Conservation (phyloP, 2,888 invertebrate species). For the Cephus nigrinus region DNA sequence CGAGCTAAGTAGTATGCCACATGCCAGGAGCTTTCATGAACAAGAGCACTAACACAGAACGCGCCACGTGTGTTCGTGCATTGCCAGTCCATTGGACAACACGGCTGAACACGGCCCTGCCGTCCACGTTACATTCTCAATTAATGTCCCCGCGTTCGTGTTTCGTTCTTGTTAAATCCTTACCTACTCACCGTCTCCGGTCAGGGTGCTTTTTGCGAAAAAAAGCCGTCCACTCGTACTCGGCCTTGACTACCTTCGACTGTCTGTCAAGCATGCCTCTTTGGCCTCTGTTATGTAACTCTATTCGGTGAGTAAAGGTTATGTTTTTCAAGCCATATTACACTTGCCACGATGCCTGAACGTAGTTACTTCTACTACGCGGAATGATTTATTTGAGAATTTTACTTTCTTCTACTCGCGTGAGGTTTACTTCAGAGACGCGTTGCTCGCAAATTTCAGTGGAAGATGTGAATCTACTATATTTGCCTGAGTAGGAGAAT, state of each 20-base stretch:
- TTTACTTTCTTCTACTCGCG: neutral
- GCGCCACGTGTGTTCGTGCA: conserved; percentile 30
- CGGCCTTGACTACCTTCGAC: neutral
- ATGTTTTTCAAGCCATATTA: conserved; percentile 51
- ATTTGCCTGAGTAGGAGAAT: neutral
- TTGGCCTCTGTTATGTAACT: conserved; percentile 55
- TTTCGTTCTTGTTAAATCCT: neutral
- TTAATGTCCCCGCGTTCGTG: conserved; percentile 24
- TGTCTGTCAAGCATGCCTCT: conserved; percentile 22
- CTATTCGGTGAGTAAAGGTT: conserved; percentile 56
- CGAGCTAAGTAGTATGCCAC: conserved; percentile 33
- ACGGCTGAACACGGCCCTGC: conserved; percentile 22
- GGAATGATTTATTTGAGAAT: neutral
- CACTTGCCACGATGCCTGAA: conserved; percentile 8
- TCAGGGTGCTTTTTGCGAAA: neutral
- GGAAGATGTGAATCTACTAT: neutral
- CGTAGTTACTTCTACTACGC: neutral
- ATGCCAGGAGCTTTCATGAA: conserved; percentile 14
- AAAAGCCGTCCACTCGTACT: neutral
- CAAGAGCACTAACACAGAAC: neutral
- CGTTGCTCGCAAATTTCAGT: neutral
- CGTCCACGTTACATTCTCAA: conserved; percentile 47
- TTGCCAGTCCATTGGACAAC: conserved; percentile 41
- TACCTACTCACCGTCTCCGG: neutral
- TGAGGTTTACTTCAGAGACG: neutral